Evolutionary conservation across 2,888 invertebrate species (phyloP).

Genomic region (Spilarctia lutea): DNA sequence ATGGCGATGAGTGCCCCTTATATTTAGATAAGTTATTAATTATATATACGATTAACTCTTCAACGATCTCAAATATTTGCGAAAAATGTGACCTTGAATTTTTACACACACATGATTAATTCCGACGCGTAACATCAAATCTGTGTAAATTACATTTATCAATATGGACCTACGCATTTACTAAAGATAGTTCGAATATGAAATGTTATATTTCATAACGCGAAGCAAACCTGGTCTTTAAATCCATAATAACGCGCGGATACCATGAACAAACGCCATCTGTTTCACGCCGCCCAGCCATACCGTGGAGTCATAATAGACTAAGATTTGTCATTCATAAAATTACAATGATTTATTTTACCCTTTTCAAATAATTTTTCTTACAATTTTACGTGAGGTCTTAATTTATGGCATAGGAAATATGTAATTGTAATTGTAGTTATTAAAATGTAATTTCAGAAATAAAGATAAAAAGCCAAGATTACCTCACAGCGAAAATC

Average conservation of each 20-base stretch:
- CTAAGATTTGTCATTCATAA: conserved; percentile 78
- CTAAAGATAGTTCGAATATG: conserved; percentile 34
- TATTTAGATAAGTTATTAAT: not conserved
- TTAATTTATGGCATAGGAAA: not conserved
- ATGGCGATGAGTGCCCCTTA: not conserved
- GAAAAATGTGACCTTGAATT: not conserved
- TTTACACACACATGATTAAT: not conserved
- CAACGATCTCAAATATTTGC: not conserved
- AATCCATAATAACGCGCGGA: conserved; percentile 35
- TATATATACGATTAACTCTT: not conserved
- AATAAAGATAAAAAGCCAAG: not conserved
- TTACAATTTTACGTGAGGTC: not conserved
- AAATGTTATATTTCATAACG: conserved; percentile 57
- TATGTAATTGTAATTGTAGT: not conserved
- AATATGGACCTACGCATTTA: not conserved
- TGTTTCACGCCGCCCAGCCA: conserved; percentile 57
- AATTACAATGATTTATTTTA: conserved; percentile 61
- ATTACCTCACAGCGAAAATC: not conserved
- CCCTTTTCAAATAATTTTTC: not conserved
- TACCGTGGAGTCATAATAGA: conserved; percentile 71
- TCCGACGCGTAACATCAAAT: not conserved
- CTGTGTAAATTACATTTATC: not conserved
- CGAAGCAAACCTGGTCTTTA: conserved; percentile 57
- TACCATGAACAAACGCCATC: conserved; percentile 56
- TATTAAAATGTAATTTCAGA: not conserved